Evolutionary conservation across 2,888 invertebrate genomes (phyloP).

Genomic region (Tenthredo notha): DNA sequence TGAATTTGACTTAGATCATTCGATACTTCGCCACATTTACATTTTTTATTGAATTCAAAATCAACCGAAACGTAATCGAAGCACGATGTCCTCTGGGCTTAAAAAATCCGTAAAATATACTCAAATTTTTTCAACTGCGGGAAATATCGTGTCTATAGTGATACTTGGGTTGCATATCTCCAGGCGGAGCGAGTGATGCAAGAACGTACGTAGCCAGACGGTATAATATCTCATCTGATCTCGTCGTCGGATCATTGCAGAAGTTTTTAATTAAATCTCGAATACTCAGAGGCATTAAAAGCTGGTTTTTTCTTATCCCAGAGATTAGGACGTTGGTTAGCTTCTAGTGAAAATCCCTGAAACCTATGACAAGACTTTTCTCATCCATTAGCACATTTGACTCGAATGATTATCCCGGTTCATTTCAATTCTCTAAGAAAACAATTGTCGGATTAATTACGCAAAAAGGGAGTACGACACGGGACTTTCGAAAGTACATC

Average conservation of each 20-base stretch:
- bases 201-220: neutral
- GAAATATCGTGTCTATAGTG: neutral
- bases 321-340: neutral
- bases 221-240: neutral
- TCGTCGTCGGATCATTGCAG: neutral
- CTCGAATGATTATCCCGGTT: neutral
- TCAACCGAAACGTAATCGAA: neutral
- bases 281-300: neutral
- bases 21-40: neutral
- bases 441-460: constrained; percentile 28
- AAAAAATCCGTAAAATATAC: neutral
- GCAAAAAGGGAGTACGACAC: constrained; percentile 13
- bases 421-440: neutral
- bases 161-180: constrained; percentile 22
- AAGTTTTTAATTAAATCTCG: neutral
- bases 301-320: no score
- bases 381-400: neutral
- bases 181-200: neutral
- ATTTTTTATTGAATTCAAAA: neutral
- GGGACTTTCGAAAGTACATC: neutral
- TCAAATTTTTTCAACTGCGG: neutral
- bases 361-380: neutral
- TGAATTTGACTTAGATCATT: neutral
- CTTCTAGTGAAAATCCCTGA: no score
- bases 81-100: neutral